Conservation (phyloP, 2,888 invertebrate species). For the Cephus runcator region DNA sequence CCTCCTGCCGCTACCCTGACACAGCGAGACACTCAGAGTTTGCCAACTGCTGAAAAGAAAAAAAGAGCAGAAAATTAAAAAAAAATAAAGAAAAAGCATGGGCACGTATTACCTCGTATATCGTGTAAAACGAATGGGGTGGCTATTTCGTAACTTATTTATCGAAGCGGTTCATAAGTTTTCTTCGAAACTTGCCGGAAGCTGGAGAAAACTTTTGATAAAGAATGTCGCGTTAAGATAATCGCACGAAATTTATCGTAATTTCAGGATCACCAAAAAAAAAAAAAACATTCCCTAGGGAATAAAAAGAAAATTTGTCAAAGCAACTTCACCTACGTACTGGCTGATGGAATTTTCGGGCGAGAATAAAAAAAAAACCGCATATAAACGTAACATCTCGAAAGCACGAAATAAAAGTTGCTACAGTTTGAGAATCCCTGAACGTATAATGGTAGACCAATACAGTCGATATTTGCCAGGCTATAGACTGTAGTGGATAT, state of each 20-base stretch:
- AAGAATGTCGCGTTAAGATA: not conserved
- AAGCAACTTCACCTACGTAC: no score
- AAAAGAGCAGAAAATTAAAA: not conserved
- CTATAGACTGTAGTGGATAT: not conserved
- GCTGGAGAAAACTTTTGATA: not conserved
- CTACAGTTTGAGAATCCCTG: not conserved
- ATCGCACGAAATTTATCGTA: not conserved
- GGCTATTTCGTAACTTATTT: constrained; percentile 1
- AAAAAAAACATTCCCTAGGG: not conserved
- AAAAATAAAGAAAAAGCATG: not conserved
- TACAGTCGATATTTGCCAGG: constrained; percentile 5
- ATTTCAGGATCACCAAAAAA: not conserved
- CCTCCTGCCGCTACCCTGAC: not conserved
- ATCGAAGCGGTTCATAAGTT: not conserved
- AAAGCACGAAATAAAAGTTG: not conserved
- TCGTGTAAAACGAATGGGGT: not conserved
- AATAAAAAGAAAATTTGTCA: not conserved
- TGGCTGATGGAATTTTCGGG: no score
- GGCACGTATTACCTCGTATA: not conserved
- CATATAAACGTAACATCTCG: not conserved
- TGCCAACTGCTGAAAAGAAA: constrained; percentile 10
- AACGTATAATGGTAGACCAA: not conserved
- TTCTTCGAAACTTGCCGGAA: not conserved
- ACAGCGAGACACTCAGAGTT: not conserved
- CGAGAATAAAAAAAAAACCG: not conserved